A percentile compares a stretch with the other conserved stretches of the same genome.
These are phyloP conservation scores for Heliconius hewitsoni DNA, from an alignment of 1,140 invertebrate genomes.

Conservation along the genomic window DNA sequence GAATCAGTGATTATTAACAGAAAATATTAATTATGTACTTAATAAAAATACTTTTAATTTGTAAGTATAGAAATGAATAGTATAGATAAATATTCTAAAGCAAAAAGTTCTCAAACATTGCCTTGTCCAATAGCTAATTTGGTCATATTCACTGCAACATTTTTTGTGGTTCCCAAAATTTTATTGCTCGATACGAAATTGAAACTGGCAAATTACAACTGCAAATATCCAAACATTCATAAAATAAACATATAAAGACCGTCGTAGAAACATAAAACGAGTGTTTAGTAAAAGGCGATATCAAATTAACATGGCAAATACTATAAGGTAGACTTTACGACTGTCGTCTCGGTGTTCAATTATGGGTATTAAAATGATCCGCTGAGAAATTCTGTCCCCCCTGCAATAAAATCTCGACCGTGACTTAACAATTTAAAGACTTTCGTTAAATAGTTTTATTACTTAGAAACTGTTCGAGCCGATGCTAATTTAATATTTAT, in stretches of 20 bases:
- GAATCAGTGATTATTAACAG: too few relatives aligned
- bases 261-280: neutral
- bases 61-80: too few relatives aligned
- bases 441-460: conserved; percentile 17
- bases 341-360: conserved; percentile 6
- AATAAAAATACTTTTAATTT: too few relatives aligned
- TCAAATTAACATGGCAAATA: conserved; percentile 10
- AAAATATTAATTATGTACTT: too few relatives aligned
- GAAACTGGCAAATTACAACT: neutral
- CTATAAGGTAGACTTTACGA: neutral
- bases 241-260: neutral
- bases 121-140: too few relatives aligned
- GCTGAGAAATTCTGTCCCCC: conserved; percentile 10
- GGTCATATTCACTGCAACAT: neutral
- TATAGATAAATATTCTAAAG: too few relatives aligned
- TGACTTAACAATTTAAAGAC: conserved; percentile 5
- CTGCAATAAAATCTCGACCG: conserved; percentile 1
- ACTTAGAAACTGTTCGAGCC: conserved; percentile 10
- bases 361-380: conserved; percentile 8
- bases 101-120: too few relatives aligned
- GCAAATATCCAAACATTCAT: neutral
- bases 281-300: neutral
- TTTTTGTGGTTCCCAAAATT: neutral
- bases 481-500: neutral
- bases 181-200: too few relatives aligned